phyloP scores from a whole-genome alignment of 2,888 invertebrate species.

The Athalia rosae region DNA sequence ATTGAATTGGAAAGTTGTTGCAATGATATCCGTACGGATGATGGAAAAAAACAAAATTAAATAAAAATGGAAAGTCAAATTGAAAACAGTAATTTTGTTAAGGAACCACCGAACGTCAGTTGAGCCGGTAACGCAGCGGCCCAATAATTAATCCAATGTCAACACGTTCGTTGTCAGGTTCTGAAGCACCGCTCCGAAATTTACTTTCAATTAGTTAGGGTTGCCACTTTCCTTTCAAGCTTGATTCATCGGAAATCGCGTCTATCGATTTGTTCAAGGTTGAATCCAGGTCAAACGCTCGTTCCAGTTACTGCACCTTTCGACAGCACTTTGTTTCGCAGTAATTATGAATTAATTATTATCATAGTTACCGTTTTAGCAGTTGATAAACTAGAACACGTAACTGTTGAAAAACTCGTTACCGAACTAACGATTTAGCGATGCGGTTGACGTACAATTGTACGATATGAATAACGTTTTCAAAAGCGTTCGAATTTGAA shows the following conservation, averaged over 20 bases:
- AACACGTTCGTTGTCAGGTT: conserved; percentile 23
- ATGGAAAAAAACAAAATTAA: not conserved
- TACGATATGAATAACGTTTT: too few species aligned
- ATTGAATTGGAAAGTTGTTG: not conserved
- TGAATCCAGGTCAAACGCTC: not conserved
- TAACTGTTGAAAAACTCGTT: too few species aligned
- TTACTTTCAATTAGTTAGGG: conserved; percentile 27
- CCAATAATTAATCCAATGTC: conserved; percentile 35
- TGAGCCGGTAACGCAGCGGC: conserved; percentile 6
- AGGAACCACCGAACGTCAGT: conserved; percentile 10
- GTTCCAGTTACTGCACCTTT: not conserved
- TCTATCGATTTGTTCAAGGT: conserved; percentile 6
- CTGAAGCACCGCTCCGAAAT: conserved; percentile 14
- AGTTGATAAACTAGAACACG: not conserved
- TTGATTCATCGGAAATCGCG: not conserved
- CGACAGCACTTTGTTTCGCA: not conserved
- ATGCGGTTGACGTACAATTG: too few species aligned
- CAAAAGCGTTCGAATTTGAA: too few species aligned
- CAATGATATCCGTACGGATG: not conserved
- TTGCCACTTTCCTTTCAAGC: not conserved
- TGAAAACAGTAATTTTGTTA: conserved; percentile 10
- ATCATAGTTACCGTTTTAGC: not conserved
- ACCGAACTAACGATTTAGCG: too few species aligned
- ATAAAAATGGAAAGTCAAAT: not conserved
- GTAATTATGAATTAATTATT: conserved; percentile 1